Base-by-base conservation (phyloP, 2,888 invertebrate genomes). In the Listrodromus nycthemerus region DNA sequence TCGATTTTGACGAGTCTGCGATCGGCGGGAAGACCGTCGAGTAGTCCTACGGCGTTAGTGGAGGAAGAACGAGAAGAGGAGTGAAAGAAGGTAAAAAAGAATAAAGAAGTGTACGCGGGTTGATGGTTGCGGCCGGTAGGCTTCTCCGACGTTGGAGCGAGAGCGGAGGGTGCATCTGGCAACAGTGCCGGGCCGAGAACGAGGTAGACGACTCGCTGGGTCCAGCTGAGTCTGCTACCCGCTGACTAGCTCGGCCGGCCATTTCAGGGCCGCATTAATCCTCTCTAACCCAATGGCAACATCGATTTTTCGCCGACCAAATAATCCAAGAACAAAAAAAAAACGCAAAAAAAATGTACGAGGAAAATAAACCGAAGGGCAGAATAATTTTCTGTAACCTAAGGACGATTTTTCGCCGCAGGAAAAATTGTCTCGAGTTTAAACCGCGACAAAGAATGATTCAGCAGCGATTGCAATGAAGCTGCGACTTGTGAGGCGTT, bases 161-260 rank as follows among this genome's bases (percentile, higher is more conserved):
- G 55, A 52, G 52, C 65, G 66, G 58, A 65, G 70, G 74, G 74
- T 80, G 82, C 86, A 84, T 84, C 86, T 84, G 82, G 83, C 83
- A 85, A 83, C 82, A 85, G 52, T 78, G 83, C 84, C 74, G 80
- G 67, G 41, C 24, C 61, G 71, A 67, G 65, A 63, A 73, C 45
- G 69, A 70, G 58, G 30, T 30, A 61, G 80, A 45, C 61, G 63
- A 50, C 65, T 65, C 37, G 24, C 61, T 66, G 65, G 82, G 79
- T 85, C 80, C 87, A 87, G 85, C 85, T 86, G 84, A 87, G 83
- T 77, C 82, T 75, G 58, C 85, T 69, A 76, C 63, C 65, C 69
- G 37, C 69, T 30, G 69, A 48, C 63, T 37, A 52, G 55, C 55
- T 66, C 67, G 58, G 58, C 77, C 66, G 70, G 67, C 63, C 30